Conservation (phyloP, 2,888 invertebrate species). For the Leucania comma region DNA sequence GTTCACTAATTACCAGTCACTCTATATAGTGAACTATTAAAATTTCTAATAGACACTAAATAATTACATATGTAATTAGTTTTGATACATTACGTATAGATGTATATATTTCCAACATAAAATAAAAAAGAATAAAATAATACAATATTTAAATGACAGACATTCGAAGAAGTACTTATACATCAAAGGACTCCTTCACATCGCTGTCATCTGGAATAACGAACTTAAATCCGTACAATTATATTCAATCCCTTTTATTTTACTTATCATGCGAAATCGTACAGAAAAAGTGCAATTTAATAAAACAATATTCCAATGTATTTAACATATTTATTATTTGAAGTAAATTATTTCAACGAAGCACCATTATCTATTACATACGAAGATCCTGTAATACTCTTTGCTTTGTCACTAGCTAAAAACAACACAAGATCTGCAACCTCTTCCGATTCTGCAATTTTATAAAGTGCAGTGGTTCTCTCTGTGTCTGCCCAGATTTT, state of each 20-base stretch:
- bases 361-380: constrained; percentile 96
- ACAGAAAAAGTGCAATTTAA: constrained; percentile 16
- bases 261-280: not conserved
- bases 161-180: constrained; percentile 7
- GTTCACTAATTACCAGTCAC: too few species aligned
- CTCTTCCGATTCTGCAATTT: constrained; percentile 87
- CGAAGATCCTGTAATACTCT: constrained; percentile 95
- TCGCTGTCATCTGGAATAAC: constrained; percentile 21
- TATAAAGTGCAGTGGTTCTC: constrained; percentile 55
- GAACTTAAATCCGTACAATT: constrained; percentile 16
- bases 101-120: not conserved
- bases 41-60: not conserved
- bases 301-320: not conserved
- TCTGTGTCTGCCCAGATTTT: constrained; percentile 42
- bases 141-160: constrained; percentile 6
- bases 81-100: too few species aligned
- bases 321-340: not conserved
- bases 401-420: constrained; percentile 94
- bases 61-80: too few species aligned
- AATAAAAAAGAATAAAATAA: constrained; percentile 5
- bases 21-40: not conserved
- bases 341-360: constrained; percentile 51
- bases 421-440: constrained; percentile 95
- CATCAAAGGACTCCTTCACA: constrained; percentile 19
- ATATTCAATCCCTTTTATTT: constrained; percentile 3